These are phyloP conservation scores for Diabrotica undecimpunctata DNA, from an alignment of 1,140 invertebrate species.

Conservation along the genomic window DNA sequence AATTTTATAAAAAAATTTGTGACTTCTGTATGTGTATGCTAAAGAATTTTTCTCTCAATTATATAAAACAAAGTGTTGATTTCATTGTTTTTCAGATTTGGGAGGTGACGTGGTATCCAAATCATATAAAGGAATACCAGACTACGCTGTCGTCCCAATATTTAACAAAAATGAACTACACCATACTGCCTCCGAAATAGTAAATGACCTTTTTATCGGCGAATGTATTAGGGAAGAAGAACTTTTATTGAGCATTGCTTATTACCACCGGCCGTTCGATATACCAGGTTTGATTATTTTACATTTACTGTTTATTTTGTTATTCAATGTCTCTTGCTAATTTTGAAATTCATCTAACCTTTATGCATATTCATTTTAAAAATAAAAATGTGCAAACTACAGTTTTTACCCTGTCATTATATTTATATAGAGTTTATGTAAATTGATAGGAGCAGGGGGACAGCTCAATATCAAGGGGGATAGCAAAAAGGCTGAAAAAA, in stretches of 20 bases:
- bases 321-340: background rate
- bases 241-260: conserved; percentile 56
- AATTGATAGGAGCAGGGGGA: too few relatives aligned
- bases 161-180: conserved; percentile 14
- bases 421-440: too few relatives aligned
- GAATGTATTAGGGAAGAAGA: conserved; percentile 60
- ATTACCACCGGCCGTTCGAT: conserved; percentile 63
- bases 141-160: conserved; percentile 57
- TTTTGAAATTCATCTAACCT: too few relatives aligned
- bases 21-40: too few relatives aligned
- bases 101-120: conserved; percentile 43
- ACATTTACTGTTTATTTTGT: background rate
- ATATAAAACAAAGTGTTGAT: too few relatives aligned
- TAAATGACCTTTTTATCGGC: conserved; percentile 57
- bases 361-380: too few relatives aligned
- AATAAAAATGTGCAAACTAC: too few relatives aligned
- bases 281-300: conserved; percentile 15
- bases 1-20: too few relatives aligned
- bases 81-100: background rate
- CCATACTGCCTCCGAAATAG: conserved; percentile 47
- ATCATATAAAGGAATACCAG: conserved; percentile 51
- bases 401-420: too few relatives aligned
- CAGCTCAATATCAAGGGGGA: too few relatives aligned
- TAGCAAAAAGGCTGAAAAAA: too few relatives aligned
- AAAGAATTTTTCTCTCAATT: too few relatives aligned